phyloP scores from a whole-genome alignment of 2,113 vertebrate species.

The Balaenoptera acutorostrata region DNA sequence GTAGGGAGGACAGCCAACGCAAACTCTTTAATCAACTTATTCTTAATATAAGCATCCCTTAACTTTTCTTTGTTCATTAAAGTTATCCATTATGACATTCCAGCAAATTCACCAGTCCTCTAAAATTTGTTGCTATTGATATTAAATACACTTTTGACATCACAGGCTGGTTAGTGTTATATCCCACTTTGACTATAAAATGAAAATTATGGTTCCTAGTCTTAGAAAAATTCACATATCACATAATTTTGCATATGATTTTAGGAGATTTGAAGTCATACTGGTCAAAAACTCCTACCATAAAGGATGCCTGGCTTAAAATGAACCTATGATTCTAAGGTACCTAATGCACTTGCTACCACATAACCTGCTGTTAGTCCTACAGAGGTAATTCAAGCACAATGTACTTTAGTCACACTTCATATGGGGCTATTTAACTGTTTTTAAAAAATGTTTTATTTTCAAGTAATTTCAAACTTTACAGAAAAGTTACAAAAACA shows the following conservation, averaged over 20 bases:
- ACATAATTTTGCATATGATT: not conserved
- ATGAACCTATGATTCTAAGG: not conserved
- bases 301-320: not conserved
- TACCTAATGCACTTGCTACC: not conserved
- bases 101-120: not conserved
- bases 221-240: slow-evolving; percentile 5
- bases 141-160: not conserved
- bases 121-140: not conserved
- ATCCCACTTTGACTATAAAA: not conserved
- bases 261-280: not conserved
- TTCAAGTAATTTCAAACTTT: not conserved
- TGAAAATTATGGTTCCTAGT: not conserved
- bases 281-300: not conserved
- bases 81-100: not conserved
- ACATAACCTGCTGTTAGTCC: not conserved
- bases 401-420: not conserved
- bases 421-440: not conserved
- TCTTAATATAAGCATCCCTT: not conserved
- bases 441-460: not conserved
- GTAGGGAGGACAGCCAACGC: not conserved
- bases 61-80: slow-evolving; percentile 4
- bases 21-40: not conserved
- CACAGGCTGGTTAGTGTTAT: not conserved
- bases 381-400: not conserved
- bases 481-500: slow-evolving; percentile 9